Percentiles rank a stretch among this genome's conserved stretches.
phyloP scores from a whole-genome alignment of 2,888 invertebrate species.

The Actias luna region DNA sequence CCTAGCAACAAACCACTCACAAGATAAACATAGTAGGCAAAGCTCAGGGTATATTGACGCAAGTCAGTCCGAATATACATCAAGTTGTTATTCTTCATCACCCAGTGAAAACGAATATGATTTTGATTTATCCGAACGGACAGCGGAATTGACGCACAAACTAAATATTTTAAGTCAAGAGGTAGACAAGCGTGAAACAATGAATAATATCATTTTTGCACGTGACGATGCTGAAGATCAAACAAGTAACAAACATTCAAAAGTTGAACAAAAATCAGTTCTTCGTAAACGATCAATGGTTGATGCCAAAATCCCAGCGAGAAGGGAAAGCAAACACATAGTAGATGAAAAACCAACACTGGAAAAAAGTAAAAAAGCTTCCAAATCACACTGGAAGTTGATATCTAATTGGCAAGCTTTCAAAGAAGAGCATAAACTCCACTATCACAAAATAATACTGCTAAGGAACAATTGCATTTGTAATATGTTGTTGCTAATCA shows the following conservation, averaged over 20 bases:
- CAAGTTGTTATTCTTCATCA: conserved; percentile 76
- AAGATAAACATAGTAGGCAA: conserved; percentile 58
- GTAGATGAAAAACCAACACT: conserved; percentile 36
- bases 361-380: conserved; percentile 47
- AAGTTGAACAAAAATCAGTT: conserved; percentile 44
- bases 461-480: conserved; percentile 86
- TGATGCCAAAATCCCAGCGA: conserved; percentile 38
- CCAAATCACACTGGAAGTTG: conserved; percentile 68
- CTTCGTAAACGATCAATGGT: conserved; percentile 57
- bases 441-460: conserved; percentile 77
- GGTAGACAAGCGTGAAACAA: conserved; percentile 53
- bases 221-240: conserved; percentile 36
- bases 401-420: conserved; percentile 81
- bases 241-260: conserved; percentile 25
- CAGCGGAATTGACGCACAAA: conserved; percentile 71
- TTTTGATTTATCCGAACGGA: conserved; percentile 72
- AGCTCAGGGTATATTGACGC: conserved; percentile 77
- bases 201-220: conserved; percentile 48
- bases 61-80: conserved; percentile 77
- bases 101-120: conserved; percentile 79
- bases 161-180: conserved; percentile 69
- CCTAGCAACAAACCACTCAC: conserved; percentile 60
- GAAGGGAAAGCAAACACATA: conserved; percentile 39
- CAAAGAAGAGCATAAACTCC: conserved; percentile 79
- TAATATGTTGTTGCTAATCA: conserved; percentile 85